Evolutionary conservation across 2,113 vertebrate genomes (phyloP).

Genomic region (Neogale vison): DNA sequence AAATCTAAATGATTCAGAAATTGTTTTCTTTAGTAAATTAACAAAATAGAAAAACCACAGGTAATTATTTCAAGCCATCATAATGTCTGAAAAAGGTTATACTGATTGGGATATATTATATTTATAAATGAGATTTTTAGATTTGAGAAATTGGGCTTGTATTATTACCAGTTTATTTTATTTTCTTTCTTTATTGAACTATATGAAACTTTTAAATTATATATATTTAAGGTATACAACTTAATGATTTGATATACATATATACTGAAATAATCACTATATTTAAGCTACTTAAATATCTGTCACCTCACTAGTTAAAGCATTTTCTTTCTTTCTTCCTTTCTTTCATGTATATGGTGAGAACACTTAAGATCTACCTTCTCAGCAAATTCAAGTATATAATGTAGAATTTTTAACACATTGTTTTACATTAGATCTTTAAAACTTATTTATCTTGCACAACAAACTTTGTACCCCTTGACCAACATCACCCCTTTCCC

Average conservation of each 20-base stretch:
- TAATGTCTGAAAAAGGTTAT: not conserved
- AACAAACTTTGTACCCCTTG: not conserved
- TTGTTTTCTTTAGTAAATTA: not conserved
- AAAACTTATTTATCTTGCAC: not conserved
- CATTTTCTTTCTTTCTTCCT: no score
- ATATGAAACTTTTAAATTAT: not conserved
- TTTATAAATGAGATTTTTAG: not conserved
- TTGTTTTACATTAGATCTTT: not conserved
- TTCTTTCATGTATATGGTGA: not conserved
- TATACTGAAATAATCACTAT: not conserved
- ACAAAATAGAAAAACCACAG: not conserved
- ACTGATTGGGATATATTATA: not conserved
- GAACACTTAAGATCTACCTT: not conserved
- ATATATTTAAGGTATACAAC: not conserved
- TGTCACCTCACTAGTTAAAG: not conserved
- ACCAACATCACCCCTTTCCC: not conserved
- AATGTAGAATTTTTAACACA: not conserved
- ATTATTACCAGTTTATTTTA: not conserved
- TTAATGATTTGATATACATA: not conserved
- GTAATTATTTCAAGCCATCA: not conserved
- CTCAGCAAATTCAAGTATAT: not conserved
- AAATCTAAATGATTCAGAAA: not conserved
- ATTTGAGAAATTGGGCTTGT: not conserved
- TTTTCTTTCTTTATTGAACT: not conserved
- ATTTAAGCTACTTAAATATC: not conserved